Base-by-base conservation (phyloP, 2,797 vertebrate species). In the Clarias fuscus region DNA sequence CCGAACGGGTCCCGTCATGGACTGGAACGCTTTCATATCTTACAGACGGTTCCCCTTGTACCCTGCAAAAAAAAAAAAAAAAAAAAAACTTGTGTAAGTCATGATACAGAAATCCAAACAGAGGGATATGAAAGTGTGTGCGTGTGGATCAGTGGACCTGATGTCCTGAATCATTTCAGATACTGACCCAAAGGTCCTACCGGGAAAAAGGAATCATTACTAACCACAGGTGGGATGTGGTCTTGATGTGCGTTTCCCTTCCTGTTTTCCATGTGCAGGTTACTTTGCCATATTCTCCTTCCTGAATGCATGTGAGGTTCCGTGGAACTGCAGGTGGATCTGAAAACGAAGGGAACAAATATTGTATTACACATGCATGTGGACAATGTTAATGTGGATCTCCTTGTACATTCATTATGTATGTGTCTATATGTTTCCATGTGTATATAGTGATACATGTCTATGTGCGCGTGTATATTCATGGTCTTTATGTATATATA, bases 201-300 rank as follows among this genome's bases (percentile, higher is more conserved):
- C 0, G 59, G 61, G 15, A 58, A 83, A 83, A 68, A 40, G 17
- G 53, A 17, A 71, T 84, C 37, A 27, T 73, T 65, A 93, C 97
- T 95, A 67, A 98, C 97, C 92, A 78, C 81, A 97, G 75, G 0
- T 2, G 33, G 0, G 94, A 95, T 0, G 0, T 33, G 0, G 94
- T 95, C 27, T 0, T 0, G 0, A 97, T 75, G 79, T 93, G 67
- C 0, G 96, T 97, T 64, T 93, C 70, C 67, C 88, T 91, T 82
- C 97, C 97, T 82, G 89, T 92, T 14, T 93, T 84, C 97, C 98
- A 99, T 5, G 87, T 92, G 86, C 98, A 99, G 79, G 18, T 48
- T 86, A 96, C 91, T 0, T 59, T 91, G 15, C 95, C 93, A 0
- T 0, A 84, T 77, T 90, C 89, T 72, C 93, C 95, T 0, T 92